Evolutionary conservation across 2,888 invertebrate species (phyloP), one percentile per base, ranked within the genome.

Genomic region (Siphlonurus alternatus): DNA sequence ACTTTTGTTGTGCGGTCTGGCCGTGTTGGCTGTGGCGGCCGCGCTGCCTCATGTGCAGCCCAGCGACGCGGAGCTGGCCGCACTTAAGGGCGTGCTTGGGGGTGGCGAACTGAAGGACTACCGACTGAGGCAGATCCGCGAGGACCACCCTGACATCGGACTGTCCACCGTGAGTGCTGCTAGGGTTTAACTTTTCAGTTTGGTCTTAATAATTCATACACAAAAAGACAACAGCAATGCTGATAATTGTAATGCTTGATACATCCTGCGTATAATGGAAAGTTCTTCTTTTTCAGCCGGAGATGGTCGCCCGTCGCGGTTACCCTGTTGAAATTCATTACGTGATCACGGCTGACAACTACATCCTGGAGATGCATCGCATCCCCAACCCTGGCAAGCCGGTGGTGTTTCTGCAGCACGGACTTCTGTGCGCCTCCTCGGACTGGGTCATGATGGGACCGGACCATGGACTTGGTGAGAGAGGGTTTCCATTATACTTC

Each of bases 401-500:
- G 71, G 88, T 82, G 10, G 84, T 85, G 64, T 78, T 89, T 67
- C 74, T 93, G 53, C 90, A 91, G 71, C 93, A 93, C 72, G 95
- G 94, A 0, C 75, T 95, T 2, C 75, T 90, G 0, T 83, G 85
- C 7, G 86, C 87, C 69, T 89, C 91, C 0, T 83, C 87, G 0
- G 87, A 88, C 74, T 94, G 88, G 87, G 78, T 93, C 1, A 75
- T 87, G 7, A 77, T 85, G 63, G 86, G 86, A 20, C 85, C 81
- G 2, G 76, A 80, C 64, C 83, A 84, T 71, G 82, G 81, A 23
- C 73, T 86, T 56, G 81, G 83, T 81, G 73, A 67, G 72, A 20
- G 63, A 2, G 10, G 15, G 15, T 10, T 38, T 10, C 15, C 5
- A 38, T 38, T 10, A 10, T 38, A 38, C 38, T n/a, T n/a, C n/a